phyloP scores from a whole-genome alignment of 2,113 vertebrate species.

The Pseudolaguvia tuberculata region DNA sequence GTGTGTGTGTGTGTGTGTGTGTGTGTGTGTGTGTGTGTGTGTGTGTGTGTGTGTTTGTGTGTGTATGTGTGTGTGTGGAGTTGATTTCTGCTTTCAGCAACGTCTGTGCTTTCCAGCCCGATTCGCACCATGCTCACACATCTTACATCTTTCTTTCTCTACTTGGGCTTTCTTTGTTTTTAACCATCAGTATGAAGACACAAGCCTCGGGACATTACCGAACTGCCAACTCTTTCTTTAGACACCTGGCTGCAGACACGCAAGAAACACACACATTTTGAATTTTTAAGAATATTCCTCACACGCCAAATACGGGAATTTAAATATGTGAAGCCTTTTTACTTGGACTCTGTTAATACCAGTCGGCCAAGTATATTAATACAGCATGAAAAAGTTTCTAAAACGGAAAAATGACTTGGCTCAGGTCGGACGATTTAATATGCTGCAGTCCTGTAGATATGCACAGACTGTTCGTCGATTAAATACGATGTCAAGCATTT shows the following conservation, averaged over 20 bases:
- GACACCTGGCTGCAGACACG: constrained; percentile 43
- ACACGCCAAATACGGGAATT: background rate
- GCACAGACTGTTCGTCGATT: background rate
- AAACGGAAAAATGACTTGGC: background rate
- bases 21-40: too few species aligned
- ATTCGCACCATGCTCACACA: constrained; percentile 51
- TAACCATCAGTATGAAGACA: constrained; percentile 14
- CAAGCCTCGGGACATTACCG: constrained; percentile 39
- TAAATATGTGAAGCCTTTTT: background rate
- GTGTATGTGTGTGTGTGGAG: too few species aligned
- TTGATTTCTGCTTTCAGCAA: constrained; percentile 55
- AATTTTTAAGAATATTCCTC: background rate
- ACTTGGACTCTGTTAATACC: background rate
- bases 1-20: too few species aligned
- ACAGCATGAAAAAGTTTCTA: background rate
- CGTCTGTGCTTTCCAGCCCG: constrained; percentile 57
- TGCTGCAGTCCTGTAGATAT: background rate
- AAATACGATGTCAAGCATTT: constrained; percentile 1
- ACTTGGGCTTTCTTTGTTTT: background rate
- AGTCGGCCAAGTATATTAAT: background rate
- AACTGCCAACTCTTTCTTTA: constrained; percentile 37
- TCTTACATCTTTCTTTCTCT: background rate
- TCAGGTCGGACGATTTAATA: background rate
- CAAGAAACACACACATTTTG: constrained; percentile 42
- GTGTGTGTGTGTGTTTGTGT: too few species aligned